Evolutionary conservation across 2,113 vertebrate genomes (phyloP).

Genomic region (Sorex fumeus): DNA sequence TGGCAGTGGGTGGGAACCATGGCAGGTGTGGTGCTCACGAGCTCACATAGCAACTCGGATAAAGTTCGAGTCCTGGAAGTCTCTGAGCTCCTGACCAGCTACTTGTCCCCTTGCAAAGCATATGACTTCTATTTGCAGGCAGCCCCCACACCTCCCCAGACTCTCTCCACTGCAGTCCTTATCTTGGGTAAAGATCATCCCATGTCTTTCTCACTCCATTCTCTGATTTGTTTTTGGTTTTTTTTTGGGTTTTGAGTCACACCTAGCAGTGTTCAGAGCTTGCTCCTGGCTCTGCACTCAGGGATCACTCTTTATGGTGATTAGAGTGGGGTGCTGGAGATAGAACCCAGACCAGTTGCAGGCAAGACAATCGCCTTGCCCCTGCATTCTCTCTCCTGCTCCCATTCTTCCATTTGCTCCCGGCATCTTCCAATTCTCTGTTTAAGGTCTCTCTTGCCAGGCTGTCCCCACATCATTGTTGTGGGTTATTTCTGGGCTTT

Average conservation of each 20-base stretch:
- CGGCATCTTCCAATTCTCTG: not conserved
- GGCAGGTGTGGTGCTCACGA: no score
- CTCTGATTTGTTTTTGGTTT: no score
- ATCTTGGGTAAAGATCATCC: not conserved
- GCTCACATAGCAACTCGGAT: not conserved
- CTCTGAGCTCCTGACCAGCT: not conserved
- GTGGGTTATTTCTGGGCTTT: not conserved
- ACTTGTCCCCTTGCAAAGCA: not conserved
- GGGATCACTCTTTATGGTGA: no score
- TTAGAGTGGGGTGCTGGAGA: no score
- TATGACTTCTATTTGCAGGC: no score
- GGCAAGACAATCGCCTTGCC: no score
- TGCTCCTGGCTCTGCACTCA: no score
- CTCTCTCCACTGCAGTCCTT: not conserved
- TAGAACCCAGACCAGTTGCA: no score
- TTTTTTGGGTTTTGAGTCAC: no score
- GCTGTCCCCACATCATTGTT: not conserved
- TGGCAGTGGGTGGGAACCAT: not conserved
- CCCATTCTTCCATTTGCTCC: not conserved
- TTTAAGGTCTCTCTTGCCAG: not conserved
- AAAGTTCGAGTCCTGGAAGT: not conserved
- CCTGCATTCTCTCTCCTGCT: no score
- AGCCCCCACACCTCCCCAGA: no score
- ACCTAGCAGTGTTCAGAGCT: no score
- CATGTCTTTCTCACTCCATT: not conserved